phyloP scores from a whole-genome alignment of 2,113 vertebrate species.

The Esox niger region DNA sequence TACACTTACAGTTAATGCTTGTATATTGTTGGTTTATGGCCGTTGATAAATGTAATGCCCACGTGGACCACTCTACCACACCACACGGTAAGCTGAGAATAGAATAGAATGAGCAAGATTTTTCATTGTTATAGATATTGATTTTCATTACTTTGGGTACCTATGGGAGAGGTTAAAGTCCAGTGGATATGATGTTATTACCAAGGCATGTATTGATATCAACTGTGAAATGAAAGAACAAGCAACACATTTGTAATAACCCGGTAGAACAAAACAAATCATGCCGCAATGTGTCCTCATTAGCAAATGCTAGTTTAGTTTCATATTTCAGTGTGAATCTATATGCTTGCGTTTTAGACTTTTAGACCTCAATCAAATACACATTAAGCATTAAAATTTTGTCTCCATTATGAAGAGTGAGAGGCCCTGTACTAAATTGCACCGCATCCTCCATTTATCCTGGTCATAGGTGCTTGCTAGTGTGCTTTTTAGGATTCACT shows the following conservation, averaged over 20 bases:
- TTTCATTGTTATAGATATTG: neutral
- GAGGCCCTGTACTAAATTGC: too few species aligned
- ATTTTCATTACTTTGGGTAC: neutral
- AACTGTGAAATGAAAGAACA: slow-evolving; percentile 46
- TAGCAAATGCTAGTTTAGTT: slow-evolving; percentile 39
- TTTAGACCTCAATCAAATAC: slow-evolving; percentile 46
- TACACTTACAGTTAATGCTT: too few species aligned
- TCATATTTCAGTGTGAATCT: slow-evolving; percentile 50
- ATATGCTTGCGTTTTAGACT: slow-evolving; percentile 39
- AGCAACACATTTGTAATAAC: slow-evolving; percentile 36
- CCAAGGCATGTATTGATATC: slow-evolving; percentile 34
- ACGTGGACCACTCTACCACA: neutral
- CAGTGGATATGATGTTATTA: neutral
- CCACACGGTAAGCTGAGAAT: neutral
- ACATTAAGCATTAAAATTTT: slow-evolving; percentile 55
- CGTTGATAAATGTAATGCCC: slow-evolving; percentile 29
- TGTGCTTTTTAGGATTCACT: too few species aligned
- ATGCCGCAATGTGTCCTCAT: slow-evolving; percentile 32
- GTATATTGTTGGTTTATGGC: slow-evolving; percentile 22
- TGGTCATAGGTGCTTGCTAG: too few species aligned
- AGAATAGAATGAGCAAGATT: neutral
- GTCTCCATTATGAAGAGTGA: too few species aligned
- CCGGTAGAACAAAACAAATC: slow-evolving; percentile 25
- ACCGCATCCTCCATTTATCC: too few species aligned
- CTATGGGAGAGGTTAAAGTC: neutral